Evolutionary conservation across 2,113 vertebrate genomes (phyloP).

Genomic region (Muntiacus muntjak): DNA sequence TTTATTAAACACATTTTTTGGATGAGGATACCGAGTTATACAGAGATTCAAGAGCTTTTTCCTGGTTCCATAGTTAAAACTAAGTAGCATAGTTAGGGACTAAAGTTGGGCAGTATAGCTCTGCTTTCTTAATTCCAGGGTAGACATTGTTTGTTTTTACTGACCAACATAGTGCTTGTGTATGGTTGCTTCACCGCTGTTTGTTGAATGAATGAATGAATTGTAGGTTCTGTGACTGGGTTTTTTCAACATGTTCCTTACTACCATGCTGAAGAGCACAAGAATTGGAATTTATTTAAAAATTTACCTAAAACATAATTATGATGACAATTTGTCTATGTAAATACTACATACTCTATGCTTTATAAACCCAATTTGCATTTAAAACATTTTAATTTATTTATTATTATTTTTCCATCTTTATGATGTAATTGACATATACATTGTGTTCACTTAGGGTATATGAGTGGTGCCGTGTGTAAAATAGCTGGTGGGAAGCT

Average conservation of each 20-base stretch:
- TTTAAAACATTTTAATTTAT: background rate
- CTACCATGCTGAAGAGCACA: background rate
- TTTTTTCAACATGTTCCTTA: background rate
- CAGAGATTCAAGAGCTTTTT: background rate
- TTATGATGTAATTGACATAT: background rate
- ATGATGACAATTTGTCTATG: background rate
- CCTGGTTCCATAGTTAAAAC: background rate
- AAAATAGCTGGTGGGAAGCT: background rate
- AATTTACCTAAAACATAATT: background rate
- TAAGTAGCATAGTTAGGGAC: background rate
- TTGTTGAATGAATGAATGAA: background rate
- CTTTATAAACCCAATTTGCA: background rate
- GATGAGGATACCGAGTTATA: background rate
- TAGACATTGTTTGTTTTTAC: background rate
- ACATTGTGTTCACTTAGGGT: background rate
- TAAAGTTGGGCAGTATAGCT: background rate
- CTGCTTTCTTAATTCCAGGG: background rate
- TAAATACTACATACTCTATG: background rate
- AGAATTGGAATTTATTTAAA: slow-evolving; percentile 26
- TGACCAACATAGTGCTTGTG: background rate
- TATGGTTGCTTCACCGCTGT: background rate
- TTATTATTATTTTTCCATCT: background rate
- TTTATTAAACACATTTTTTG: background rate
- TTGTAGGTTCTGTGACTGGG: background rate
- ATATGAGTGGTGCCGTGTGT: background rate